Evolutionary conservation across 2,888 invertebrate genomes (phyloP).

Genomic region (Sturmia bella): DNA sequence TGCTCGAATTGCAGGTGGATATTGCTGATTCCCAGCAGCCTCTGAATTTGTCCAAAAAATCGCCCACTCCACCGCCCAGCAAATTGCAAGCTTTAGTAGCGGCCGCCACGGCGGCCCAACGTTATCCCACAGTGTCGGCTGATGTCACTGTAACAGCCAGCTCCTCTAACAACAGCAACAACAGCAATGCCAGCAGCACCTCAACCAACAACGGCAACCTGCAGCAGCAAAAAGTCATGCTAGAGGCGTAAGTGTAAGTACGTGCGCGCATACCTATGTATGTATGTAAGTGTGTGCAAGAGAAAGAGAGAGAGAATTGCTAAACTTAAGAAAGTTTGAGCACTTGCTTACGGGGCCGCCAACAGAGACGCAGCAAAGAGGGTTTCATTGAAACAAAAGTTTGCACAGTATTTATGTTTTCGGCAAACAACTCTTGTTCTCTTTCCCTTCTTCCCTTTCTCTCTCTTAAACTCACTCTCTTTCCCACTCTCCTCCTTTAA

Average conservation of each 20-base stretch:
- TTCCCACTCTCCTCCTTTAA: no score
- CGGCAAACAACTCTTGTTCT: background rate
- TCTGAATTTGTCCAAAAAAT: constrained; percentile 93
- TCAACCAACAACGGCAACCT: constrained; percentile 58
- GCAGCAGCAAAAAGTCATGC: constrained; percentile 84
- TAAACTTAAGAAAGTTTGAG: background rate
- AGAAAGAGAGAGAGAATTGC: constrained; percentile 6
- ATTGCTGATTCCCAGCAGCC: constrained; percentile 92
- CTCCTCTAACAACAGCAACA: constrained; percentile 45
- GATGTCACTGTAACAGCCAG: constrained; percentile 81
- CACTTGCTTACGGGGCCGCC: background rate
- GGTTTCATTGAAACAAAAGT: background rate
- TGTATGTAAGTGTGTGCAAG: background rate
- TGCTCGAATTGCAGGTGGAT: constrained; percentile 91
- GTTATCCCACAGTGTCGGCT: constrained; percentile 80
- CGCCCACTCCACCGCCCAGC: constrained; percentile 88
- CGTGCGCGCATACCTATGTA: no score
- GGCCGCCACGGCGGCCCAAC: constrained; percentile 78
- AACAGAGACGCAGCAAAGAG: background rate
- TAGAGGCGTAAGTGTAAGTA: constrained; percentile 84
- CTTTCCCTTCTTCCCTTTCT: background rate
- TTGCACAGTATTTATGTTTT: constrained; percentile 13
- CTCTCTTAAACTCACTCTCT: no score
- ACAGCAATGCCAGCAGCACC: constrained; percentile 68
- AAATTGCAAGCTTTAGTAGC: constrained; percentile 79